These are phyloP conservation scores for Mylabris sibirica DNA, from an alignment of 2,888 invertebrate species.

Conservation along the genomic window DNA sequence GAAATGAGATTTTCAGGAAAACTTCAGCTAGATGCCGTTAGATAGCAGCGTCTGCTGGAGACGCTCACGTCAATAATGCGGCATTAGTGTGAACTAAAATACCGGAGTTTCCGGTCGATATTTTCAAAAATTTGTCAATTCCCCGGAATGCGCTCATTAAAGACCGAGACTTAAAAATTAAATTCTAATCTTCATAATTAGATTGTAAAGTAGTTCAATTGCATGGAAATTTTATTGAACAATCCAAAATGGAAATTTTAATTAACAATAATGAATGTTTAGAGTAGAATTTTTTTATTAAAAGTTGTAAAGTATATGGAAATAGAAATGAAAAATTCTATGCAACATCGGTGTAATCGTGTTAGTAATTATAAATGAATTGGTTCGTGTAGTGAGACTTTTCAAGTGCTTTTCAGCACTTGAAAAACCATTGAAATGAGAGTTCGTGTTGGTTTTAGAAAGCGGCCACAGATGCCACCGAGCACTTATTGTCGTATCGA, in stretches of 20 bases:
- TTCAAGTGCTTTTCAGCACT: neutral
- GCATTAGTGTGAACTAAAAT: constrained; percentile 13
- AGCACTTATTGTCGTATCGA: constrained; percentile 10
- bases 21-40: constrained; percentile 23
- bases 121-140: neutral
- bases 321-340: neutral
- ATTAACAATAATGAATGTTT: neutral
- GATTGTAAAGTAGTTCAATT: neutral
- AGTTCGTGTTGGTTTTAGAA: constrained; percentile 13
- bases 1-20: neutral
- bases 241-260: neutral
- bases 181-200: neutral
- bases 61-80: constrained; percentile 1
- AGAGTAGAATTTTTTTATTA: neutral
- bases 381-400: neutral
- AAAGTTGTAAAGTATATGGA: neutral
- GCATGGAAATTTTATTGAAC: neutral
- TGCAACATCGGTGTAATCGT: neutral
- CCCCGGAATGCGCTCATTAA: neutral
- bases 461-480: constrained; percentile 23
- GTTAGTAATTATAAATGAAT: neutral
- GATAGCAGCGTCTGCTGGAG: constrained; percentile 21
- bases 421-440: neutral
- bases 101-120: constrained; percentile 26
- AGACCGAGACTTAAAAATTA: neutral